These are phyloP conservation scores for Alauda arvensis DNA, from an alignment of 2,797 vertebrate genomes.

Conservation along the genomic window DNA sequence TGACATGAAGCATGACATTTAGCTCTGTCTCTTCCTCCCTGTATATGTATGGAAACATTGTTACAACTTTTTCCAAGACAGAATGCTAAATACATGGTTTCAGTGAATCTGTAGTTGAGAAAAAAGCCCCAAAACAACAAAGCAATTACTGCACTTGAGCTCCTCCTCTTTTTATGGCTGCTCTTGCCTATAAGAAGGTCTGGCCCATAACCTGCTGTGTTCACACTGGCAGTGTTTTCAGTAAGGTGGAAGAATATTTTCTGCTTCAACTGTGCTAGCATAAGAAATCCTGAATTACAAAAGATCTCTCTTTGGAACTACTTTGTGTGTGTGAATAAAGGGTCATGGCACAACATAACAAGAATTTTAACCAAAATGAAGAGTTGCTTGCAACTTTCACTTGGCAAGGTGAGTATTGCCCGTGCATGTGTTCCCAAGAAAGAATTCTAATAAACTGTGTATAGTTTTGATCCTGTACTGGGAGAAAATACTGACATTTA, in stretches of 20 bases:
- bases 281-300: neutral
- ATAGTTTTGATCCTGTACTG: neutral
- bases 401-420: constrained; percentile 70
- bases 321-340: neutral
- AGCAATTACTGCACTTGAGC: neutral
- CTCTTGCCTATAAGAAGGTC: neutral
- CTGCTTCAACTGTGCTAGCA: neutral
- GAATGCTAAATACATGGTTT: neutral
- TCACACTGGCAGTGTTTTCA: neutral
- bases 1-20: neutral
- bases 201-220: neutral
- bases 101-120: neutral
- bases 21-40: neutral
- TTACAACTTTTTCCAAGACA: neutral
- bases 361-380: constrained; percentile 68
- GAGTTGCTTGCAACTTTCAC: constrained; percentile 59
- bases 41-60: neutral
- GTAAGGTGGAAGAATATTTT: neutral
- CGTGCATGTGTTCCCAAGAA: neutral
- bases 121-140: neutral
- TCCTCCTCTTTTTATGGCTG: constrained; percentile 49
- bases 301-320: neutral
- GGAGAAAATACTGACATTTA: neutral
- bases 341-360: constrained; percentile 68
- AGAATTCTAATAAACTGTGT: neutral